Conservation (phyloP, 2,797 vertebrate species). For the Naso thynnoides region DNA sequence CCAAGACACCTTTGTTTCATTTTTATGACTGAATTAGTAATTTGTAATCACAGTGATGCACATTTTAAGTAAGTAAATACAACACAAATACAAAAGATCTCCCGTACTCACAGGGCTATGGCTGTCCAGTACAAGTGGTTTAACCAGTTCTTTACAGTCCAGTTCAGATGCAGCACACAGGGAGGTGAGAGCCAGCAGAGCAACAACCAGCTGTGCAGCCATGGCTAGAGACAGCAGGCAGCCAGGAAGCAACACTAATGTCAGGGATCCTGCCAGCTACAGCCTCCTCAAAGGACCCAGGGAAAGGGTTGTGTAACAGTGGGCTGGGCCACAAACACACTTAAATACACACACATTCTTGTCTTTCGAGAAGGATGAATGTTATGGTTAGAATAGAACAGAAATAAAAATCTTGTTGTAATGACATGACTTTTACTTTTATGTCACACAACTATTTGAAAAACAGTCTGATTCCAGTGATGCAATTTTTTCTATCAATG, state of each 20-base stretch:
- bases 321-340: constrained; percentile 57
- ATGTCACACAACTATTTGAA: no score
- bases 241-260: constrained; percentile 58
- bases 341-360: neutral
- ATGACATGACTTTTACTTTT: neutral
- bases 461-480: no score
- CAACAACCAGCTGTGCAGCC: constrained; percentile 75
- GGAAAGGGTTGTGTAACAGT: constrained; percentile 62
- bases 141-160: constrained; percentile 78
- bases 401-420: neutral
- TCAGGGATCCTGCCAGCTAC: constrained; percentile 64
- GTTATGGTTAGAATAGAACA: neutral
- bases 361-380: constrained; percentile 7
- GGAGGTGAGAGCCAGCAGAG: constrained; percentile 76
- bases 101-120: constrained; percentile 81
- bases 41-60: neutral
- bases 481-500: no score
- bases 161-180: constrained; percentile 68
- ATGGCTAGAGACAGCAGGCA: constrained; percentile 71
- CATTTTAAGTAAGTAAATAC: neutral
- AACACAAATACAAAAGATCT: neutral
- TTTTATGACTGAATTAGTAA: neutral
- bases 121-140: constrained; percentile 79
- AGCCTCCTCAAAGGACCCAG: constrained; percentile 48
- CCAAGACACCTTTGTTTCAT: neutral